phyloP scores from a whole-genome alignment of 92 coral and sea anemone species.

The Pocillopora grandis region DNA sequence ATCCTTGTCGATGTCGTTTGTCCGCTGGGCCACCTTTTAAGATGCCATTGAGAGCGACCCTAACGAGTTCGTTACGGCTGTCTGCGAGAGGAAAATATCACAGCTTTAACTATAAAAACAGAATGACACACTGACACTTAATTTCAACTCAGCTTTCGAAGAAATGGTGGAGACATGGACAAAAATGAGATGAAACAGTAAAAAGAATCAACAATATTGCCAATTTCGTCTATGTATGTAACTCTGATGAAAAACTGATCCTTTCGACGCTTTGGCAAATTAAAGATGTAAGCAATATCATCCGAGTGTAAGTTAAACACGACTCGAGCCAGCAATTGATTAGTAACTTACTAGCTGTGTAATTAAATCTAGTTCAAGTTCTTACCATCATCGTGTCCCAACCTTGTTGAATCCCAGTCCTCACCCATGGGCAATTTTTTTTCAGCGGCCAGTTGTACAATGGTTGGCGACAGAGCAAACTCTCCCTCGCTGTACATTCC shows the following conservation, averaged over 20 bases:
- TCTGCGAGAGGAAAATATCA: slow-evolving; percentile 40
- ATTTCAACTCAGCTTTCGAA: too few species aligned
- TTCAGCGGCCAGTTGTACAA: slow-evolving; percentile 53
- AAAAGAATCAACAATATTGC: too few species aligned
- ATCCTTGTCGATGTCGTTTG: slow-evolving; percentile 25
- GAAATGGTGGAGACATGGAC: too few species aligned
- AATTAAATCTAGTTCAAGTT: background rate
- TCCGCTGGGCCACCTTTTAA: slow-evolving; percentile 58
- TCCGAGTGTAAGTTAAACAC: too few species aligned
- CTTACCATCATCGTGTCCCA: slow-evolving; percentile 79
- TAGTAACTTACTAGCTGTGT: background rate
- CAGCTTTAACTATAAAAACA: too few species aligned
- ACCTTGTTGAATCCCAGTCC: slow-evolving; percentile 56
- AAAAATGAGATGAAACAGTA: too few species aligned
- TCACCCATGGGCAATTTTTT: slow-evolving; percentile 57
- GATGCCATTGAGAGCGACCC: slow-evolving; percentile 69
- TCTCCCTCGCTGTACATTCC: slow-evolving; percentile 97
- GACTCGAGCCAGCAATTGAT: too few species aligned
- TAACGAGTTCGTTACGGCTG: slow-evolving; percentile 78
- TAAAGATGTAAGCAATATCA: too few species aligned
- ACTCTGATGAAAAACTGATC: too few species aligned
- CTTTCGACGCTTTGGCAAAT: too few species aligned
- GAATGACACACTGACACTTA: too few species aligned
- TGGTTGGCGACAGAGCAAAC: slow-evolving; percentile 73
- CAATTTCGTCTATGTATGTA: too few species aligned